Evolutionary conservation across 37 sponge, comb jelly and placozoan species (phyloP).

Genomic region (Aphrocallistes beatrix): DNA sequence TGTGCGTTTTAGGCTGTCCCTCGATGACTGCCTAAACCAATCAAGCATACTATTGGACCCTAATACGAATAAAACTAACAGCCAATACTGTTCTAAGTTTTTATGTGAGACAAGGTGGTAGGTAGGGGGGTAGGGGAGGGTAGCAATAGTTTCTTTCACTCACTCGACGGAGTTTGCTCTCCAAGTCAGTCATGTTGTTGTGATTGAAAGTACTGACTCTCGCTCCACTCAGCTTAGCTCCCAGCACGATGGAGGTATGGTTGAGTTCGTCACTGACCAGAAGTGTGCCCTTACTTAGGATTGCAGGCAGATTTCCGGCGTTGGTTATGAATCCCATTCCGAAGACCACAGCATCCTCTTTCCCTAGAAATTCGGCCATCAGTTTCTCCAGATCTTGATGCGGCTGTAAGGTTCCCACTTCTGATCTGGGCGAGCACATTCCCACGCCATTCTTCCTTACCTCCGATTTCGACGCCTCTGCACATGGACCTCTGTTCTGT

Average conservation of each 20-base stretch:
- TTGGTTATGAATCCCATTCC: constrained; percentile 99
- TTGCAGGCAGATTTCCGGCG: constrained; percentile 78
- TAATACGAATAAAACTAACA: too few relatives aligned
- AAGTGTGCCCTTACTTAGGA: constrained; percentile 79
- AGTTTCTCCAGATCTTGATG: constrained; percentile 55
- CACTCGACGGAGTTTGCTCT: constrained; percentile 45
- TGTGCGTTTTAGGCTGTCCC: constrained; percentile 81
- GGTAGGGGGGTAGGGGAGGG: too few relatives aligned
- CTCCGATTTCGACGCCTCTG: constrained; percentile 50
- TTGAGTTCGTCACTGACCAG: constrained; percentile 90
- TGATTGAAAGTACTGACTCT: constrained; percentile 75
- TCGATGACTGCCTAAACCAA: constrained; percentile 60
- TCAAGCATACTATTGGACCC: too few relatives aligned
- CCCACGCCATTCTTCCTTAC: constrained; percentile 56
- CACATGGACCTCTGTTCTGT: constrained; percentile 68
- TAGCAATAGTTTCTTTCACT: too few relatives aligned
- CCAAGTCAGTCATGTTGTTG: constrained; percentile 72
- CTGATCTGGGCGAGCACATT: constrained; percentile 42
- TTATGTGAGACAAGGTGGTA: too few relatives aligned
- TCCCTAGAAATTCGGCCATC: constrained; percentile 80
- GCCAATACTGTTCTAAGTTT: too few relatives aligned
- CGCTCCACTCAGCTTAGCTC: constrained; percentile 77
- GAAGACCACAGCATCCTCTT: constrained; percentile 78
- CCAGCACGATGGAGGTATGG: constrained; percentile 79
- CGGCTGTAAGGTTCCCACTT: constrained; percentile 56